Percentiles rank a stretch among this genome's conserved stretches.
Evolutionary conservation across 2,113 vertebrate genomes (phyloP).

Genomic region (Atlantisia rogersi): DNA sequence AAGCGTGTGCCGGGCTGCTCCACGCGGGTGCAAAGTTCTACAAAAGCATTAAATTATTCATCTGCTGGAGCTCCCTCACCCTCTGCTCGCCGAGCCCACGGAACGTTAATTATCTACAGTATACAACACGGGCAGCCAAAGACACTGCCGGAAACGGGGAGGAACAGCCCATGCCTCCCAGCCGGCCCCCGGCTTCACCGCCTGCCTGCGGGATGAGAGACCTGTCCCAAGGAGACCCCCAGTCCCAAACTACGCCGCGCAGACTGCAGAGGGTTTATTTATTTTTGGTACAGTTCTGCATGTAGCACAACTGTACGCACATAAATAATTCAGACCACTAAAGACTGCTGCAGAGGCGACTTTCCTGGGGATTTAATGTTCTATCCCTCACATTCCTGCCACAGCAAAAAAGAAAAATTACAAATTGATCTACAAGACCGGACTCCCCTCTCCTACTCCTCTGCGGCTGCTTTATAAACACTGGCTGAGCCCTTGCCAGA

Average conservation of each 20-base stretch:
- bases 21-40: neutral
- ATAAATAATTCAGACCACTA: slow-evolving; percentile 68
- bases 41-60: neutral
- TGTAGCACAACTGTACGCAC: neutral
- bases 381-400: slow-evolving; percentile 37
- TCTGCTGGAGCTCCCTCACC: neutral
- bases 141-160: accelerated
- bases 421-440: slow-evolving; percentile 27
- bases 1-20: accelerated
- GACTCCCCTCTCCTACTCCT: slow-evolving; percentile 30
- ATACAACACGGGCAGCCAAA: neutral
- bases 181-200: too few relatives aligned
- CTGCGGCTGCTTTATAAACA: neutral
- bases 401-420: slow-evolving; percentile 58
- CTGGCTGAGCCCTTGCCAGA: neutral
- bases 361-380: slow-evolving; percentile 41
- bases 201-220: neutral
- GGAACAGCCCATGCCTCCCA: neutral
- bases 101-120: neutral
- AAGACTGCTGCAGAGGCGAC: neutral
- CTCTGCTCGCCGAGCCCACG: accelerated
- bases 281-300: neutral
- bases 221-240: accelerated
- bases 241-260: accelerated
- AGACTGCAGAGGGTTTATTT: accelerated